Base-by-base conservation (phyloP, 2,888 invertebrate species). In the Drosophila helvetica region DNA sequence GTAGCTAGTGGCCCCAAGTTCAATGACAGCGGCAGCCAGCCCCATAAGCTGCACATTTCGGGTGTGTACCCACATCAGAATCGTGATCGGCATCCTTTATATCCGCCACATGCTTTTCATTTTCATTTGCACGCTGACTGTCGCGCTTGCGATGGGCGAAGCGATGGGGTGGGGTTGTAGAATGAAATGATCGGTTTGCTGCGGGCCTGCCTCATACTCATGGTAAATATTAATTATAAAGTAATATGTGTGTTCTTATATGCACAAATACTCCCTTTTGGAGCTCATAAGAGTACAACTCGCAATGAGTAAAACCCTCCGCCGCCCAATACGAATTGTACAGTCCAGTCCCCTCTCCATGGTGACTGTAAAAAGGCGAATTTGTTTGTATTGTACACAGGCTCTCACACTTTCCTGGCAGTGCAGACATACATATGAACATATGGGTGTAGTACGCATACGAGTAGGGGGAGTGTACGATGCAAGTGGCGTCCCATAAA, bases 31-130 rank as follows among this genome's bases (percentile, higher is more conserved):
- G 38, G 15, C 33, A 17, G 19, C 22, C 33, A 17, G 19, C 22
- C 1, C 45, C 46, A 50, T 25, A 22, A 43, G 27, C 46, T n/a
- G 9, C 50, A 22, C 18, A 25, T 60, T 79, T 82, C 33, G 77
- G 65, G 27, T 30, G 47, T 53, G 42, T 42, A 25, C 61, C 58
- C 42, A 30, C 62, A 60, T 53, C 52, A 47, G 30, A 65, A 65
- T 66, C 52, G 60, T 60, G 55, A 73, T 66, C 60, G 68, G 59
- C 67, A 74, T 84, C 71, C 79, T 78, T 75, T 70, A 42, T 57
- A 7, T 61, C 74, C 68, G 72, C 74, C 86, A 86, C 75, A 79
- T 82, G 82, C 70, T 82, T 61, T 64, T 68, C 68, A 66, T 75
- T 80, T 78, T 57, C 70, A 73, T 71, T 46, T 67, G 53, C 74